Evolutionary conservation across 1,140 invertebrate genomes (phyloP), one percentile per base, ranked within the genome.

Genomic region (Drosophila nigromelanica): DNA sequence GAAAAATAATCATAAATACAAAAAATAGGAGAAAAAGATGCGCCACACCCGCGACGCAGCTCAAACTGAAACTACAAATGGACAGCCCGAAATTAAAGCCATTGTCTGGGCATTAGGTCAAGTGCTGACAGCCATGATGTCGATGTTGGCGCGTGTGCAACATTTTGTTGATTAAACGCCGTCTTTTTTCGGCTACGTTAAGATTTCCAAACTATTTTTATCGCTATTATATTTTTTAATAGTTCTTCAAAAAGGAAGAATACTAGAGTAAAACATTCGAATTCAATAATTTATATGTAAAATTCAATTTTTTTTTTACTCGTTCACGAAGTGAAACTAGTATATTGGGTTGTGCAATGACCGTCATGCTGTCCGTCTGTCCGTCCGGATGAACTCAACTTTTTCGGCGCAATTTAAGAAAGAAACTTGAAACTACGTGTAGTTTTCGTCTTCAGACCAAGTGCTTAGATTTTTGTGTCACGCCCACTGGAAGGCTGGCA

Each of bases 31-130:
- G 64, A 77, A 73, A 72, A 80, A 87, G 83, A 89, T 83, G 83
- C 79, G 83, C 83, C 83, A 83, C 83, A 89, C 83, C 83, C 83
- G 83, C 76, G 69, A 70, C 45, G 78, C 66, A 64, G 43, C 37
- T 40, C 59, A 42, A 68, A 72, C 62, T 47, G 33, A 70, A 63
- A 68, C 63, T 62, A 69, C 64, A 77, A 85, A 76, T 68, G 80
- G 69, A 85, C 77, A 85, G 75, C 48, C 54, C 47, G 69, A 87
- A 87, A 87, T 87, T 89, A 87, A 83, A 83, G 67, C 76, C 67
- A 87, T 87, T 87, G 83, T 87, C 73, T 76, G 47, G 59, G 69
- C 83, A 80, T 83, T 87, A 79, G 83, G 83, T 87, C 83, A 87
- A 87, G 83, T 89, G 83, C 83, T 87, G 83, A 77, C 82, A 64